phyloP scores from a whole-genome alignment of 2,888 invertebrate species.

The Ecdyonurus torrentis region DNA sequence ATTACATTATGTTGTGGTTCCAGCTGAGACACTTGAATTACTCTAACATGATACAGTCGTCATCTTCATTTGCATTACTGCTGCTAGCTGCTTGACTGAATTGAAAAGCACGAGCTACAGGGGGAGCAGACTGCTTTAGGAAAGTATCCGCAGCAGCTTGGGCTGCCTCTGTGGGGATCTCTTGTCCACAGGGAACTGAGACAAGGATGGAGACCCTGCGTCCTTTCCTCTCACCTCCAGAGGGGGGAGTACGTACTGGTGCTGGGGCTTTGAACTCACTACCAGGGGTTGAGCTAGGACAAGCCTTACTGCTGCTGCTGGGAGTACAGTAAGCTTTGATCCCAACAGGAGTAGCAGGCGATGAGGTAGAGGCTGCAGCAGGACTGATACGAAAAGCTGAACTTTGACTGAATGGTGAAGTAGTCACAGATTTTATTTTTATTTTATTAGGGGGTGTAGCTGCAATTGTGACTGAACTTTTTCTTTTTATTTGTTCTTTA shows the following conservation, averaged over 20 bases:
- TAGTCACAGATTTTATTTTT: background rate
- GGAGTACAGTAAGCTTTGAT: background rate
- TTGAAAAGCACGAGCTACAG: background rate
- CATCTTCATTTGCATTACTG: background rate
- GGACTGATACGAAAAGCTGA: background rate
- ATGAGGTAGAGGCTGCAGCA: background rate
- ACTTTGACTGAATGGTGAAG: background rate
- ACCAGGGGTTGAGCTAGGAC: background rate
- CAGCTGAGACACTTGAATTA: too few species aligned
- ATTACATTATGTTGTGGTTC: too few species aligned
- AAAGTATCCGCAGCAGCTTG: background rate
- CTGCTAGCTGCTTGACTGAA: background rate
- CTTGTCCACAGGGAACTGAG: constrained; percentile 8
- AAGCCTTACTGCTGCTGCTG: background rate
- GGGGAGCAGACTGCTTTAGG: background rate
- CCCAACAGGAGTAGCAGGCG: background rate
- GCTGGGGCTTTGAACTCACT: background rate
- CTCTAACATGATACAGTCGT: background rate
- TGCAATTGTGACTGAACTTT: background rate
- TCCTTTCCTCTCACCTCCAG: background rate
- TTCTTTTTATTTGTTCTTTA: constrained; percentile 14
- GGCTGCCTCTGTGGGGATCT: background rate
- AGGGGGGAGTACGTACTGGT: background rate
- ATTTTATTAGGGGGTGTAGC: background rate
- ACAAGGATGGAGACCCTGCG: constrained; percentile 6